A percentile compares a stretch with the other conserved stretches of the same genome.
Evolutionary conservation across 2,888 invertebrate genomes (phyloP).

Genomic region (Melanotus villosus): DNA sequence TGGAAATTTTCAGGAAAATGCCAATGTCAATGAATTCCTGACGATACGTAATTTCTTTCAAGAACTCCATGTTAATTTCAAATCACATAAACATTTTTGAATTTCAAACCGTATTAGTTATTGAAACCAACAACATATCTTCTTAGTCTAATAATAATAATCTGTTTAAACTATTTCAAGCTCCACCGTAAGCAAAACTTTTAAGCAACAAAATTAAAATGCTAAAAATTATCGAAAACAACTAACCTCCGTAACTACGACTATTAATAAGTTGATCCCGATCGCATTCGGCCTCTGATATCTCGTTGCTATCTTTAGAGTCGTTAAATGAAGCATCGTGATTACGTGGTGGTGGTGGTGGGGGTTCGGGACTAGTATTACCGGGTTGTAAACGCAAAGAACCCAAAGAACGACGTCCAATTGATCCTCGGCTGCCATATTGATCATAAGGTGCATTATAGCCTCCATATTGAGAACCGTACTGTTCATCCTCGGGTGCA

Average conservation of each 20-base stretch:
- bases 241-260: constrained; percentile 88
- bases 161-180: constrained; percentile 25
- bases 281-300: constrained; percentile 94
- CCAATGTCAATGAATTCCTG: too few relatives aligned
- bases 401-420: constrained; percentile 71
- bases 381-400: constrained; percentile 74
- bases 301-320: constrained; percentile 94
- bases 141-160: background rate
- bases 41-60: too few relatives aligned
- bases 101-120: too few relatives aligned
- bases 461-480: constrained; percentile 86
- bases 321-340: constrained; percentile 91
- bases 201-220: constrained; percentile 32
- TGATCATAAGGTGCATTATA: constrained; percentile 92
- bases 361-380: constrained; percentile 75
- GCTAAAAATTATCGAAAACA: constrained; percentile 50
- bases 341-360: constrained; percentile 85
- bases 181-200: constrained; percentile 36
- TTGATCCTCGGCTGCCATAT: constrained; percentile 89
- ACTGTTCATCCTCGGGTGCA: constrained; percentile 92
- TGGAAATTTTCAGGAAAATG: too few relatives aligned
- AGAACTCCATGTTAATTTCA: too few relatives aligned
- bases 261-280: constrained; percentile 83
- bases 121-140: background rate
- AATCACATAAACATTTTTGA: too few relatives aligned